Percentiles rank a stretch among this genome's conserved stretches.
Conservation (phyloP, 2,888 invertebrate genomes). For the Scotopteryx bipunctaria region DNA sequence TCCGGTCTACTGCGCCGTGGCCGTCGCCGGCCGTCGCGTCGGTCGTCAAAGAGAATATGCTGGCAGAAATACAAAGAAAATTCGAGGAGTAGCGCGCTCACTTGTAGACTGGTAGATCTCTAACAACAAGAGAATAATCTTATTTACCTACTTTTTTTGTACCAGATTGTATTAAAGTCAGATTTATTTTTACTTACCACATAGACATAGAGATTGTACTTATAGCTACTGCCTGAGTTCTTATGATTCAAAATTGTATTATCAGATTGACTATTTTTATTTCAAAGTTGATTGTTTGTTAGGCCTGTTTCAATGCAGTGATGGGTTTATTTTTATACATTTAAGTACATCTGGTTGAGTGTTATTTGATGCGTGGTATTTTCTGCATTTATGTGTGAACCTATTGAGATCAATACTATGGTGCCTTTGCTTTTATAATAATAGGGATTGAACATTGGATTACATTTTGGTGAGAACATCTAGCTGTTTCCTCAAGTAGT, state of each 20-base stretch:
- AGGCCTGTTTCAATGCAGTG: not conserved
- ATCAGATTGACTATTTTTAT: not conserved
- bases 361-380: not conserved
- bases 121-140: constrained; percentile 1
- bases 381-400: constrained; percentile 13
- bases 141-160: no score
- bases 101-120: no score
- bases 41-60: no score
- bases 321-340: no score
- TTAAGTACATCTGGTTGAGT: not conserved
- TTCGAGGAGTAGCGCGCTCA: no score
- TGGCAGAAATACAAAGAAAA: no score
- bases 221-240: not conserved
- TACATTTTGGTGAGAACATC: not conserved
- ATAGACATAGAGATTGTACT: no score
- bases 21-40: no score
- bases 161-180: not conserved
- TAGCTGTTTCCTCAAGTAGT: not conserved
- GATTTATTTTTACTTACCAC: constrained; percentile 12
- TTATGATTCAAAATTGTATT: constrained; percentile 1
- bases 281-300: not conserved
- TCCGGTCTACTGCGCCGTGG: no score
- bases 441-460: constrained; percentile 1
- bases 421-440: constrained; percentile 13
- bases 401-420: constrained; percentile 1